phyloP scores from a whole-genome alignment of 2,797 vertebrate genomes.

The Astyanax mexicanus region DNA sequence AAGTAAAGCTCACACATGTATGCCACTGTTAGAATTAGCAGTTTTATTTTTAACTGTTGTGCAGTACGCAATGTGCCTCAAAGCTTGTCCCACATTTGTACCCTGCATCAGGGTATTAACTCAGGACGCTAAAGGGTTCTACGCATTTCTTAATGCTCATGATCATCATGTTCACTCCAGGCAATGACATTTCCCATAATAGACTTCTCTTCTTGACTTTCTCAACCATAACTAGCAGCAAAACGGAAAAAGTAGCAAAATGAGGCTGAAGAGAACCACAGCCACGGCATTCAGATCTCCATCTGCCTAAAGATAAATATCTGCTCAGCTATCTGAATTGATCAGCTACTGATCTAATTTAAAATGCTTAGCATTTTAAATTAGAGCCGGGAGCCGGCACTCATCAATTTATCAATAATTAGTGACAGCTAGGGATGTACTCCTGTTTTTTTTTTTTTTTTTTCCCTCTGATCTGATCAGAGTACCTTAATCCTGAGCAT shows the following conservation, averaged over 20 bases:
- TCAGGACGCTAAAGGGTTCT: background rate
- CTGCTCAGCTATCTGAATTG: background rate
- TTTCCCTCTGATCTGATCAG: too few species aligned
- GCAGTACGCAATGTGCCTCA: background rate
- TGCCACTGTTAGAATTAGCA: background rate
- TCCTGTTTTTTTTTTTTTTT: too few species aligned
- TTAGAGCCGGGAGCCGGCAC: too few species aligned
- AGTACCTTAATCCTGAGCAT: too few species aligned
- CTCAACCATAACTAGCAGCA: background rate
- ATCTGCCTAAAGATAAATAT: background rate
- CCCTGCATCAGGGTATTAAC: background rate
- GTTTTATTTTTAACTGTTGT: background rate
- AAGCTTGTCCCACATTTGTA: slow-evolving; percentile 2
- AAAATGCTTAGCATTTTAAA: too few species aligned
- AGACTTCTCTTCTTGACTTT: background rate
- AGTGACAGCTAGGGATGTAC: too few species aligned
- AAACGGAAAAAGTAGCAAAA: too few species aligned
- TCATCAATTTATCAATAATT: too few species aligned
- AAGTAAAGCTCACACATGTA: background rate
- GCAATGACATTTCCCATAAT: background rate
- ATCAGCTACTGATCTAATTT: background rate
- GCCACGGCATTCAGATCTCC: background rate
- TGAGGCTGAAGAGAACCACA: background rate
- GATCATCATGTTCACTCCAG: background rate
- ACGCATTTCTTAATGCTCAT: background rate